Evolutionary conservation across 2,888 invertebrate genomes (phyloP).

Genomic region (Athalia cordata): DNA sequence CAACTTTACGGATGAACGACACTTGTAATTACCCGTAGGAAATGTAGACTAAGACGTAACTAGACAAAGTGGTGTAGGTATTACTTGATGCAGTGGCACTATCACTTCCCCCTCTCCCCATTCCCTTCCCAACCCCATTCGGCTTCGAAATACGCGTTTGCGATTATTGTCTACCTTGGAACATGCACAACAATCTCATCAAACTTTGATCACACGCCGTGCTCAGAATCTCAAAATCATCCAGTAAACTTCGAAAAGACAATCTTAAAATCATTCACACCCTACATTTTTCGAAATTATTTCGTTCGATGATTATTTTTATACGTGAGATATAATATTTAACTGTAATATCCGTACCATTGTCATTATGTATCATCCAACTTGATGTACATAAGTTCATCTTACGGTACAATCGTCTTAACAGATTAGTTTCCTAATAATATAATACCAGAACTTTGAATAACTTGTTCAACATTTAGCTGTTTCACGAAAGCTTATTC

Average conservation of each 20-base stretch:
- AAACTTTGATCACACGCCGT: too few relatives aligned
- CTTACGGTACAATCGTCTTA: constrained; percentile 22
- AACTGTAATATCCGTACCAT: too few relatives aligned
- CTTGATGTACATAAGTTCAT: not conserved
- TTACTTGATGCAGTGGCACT: too few relatives aligned
- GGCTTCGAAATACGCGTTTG: not conserved
- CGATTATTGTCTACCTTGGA: too few relatives aligned
- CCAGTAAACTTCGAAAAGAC: too few relatives aligned
- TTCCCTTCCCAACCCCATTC: not conserved
- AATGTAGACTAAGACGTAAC: constrained; percentile 14
- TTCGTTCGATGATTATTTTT: too few relatives aligned
- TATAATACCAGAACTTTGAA: constrained; percentile 27
- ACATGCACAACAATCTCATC: too few relatives aligned
- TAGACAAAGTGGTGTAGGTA: constrained; percentile 3
- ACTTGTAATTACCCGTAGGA: constrained; percentile 40
- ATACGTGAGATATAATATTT: too few relatives aligned
- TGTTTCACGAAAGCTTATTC: not conserved
- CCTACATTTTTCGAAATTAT: too few relatives aligned
- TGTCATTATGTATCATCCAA: not conserved
- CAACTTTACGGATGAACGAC: constrained; percentile 40
- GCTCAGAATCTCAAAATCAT: too few relatives aligned
- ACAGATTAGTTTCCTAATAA: constrained; percentile 32
- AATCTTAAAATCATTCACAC: too few relatives aligned
- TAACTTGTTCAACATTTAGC: constrained; percentile 20
- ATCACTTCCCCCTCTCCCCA: not conserved